Evolutionary conservation across 2,797 vertebrate species (phyloP), one percentile per base, ranked within the genome.

Genomic region (Malacoraja senta): DNA sequence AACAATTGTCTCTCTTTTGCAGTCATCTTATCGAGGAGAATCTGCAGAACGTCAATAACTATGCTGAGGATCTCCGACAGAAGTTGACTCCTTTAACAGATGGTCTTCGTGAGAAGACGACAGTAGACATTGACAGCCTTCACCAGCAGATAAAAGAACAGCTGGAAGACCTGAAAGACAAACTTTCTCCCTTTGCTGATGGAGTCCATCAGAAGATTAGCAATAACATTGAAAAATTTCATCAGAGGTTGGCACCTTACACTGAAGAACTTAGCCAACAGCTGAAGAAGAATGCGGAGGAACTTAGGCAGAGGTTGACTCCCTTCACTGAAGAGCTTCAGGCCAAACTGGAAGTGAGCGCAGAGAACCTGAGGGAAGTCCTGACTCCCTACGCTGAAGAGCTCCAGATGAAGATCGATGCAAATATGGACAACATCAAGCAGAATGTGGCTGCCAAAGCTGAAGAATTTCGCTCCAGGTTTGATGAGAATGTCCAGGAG

Each of bases 301-400:
- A 93, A 0, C 93, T 98, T 94, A 96, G 15, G 81, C 0, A 0
- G 86, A 97, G 95, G 83, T 24, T 98, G 94, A 94, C 95, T 0
- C 95, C 96, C 2, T 29, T 96, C 0, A 1, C 96, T 0, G 0
- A 93, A 0, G 94, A 96, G 13, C 93, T 99, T 95, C 94, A 94
- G 19, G 8, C 8, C 0, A 94, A 96, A 94, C 65, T 99, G 0
- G 21, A 94, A 0, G 6, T 79, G n/a, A 97, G 98, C 0, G 93
- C 98, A 93, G 97, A 97, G 78, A 96, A 96, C 94, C 96, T 98
- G 95, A 98, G 97, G 95, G n/a, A 19, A 24, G 95, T 83, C 80
- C 94, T 99, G 94, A 24, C 92, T 0, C 98, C 98, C 93, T 95
- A 97, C 0, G 44, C 97, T 0, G 96, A 97, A 0, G 0, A 95